Percentiles rank a stretch among this genome's conserved stretches.
These are phyloP conservation scores for Saturnia japonica DNA, from an alignment of 2,888 invertebrate species.

Conservation along the genomic window DNA sequence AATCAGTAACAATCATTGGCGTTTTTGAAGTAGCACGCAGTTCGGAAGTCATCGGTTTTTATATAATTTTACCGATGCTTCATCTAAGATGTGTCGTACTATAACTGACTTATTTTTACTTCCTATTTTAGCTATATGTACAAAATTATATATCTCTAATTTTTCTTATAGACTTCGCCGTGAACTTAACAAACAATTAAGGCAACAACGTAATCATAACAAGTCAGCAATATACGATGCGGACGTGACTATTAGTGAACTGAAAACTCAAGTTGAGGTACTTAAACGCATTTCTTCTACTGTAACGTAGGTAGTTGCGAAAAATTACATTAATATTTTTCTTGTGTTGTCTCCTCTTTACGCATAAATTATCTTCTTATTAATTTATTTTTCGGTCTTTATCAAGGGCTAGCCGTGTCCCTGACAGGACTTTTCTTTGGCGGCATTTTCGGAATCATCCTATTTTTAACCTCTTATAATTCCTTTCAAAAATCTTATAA, in stretches of 20 bases:
- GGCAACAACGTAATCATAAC: constrained; percentile 58
- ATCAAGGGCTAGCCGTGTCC: neutral
- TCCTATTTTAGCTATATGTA: neutral
- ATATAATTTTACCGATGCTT: too few relatives aligned
- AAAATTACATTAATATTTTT: neutral
- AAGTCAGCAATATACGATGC: constrained; percentile 59
- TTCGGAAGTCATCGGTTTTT: too few relatives aligned
- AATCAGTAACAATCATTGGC: too few relatives aligned
- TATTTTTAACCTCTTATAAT: neutral
- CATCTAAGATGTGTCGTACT: too few relatives aligned
- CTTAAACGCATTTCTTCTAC: constrained; percentile 23
- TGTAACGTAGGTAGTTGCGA: neutral
- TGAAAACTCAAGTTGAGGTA: constrained; percentile 58
- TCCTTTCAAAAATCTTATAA: too few relatives aligned
- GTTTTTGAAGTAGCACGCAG: too few relatives aligned
- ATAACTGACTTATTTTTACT: neutral
- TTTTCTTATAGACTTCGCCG: constrained; percentile 41
- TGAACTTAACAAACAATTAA: constrained; percentile 56
- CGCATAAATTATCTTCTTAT: neutral
- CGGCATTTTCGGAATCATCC: neutral
- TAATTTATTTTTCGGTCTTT: neutral
- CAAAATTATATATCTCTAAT: neutral
- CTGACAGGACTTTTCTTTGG: neutral
- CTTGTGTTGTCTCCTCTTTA: neutral
- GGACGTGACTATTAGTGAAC: constrained; percentile 46